These are phyloP conservation scores for Paedocypris sp. DNA, from an alignment of 2,113 vertebrate genomes.

Conservation along the genomic window DNA sequence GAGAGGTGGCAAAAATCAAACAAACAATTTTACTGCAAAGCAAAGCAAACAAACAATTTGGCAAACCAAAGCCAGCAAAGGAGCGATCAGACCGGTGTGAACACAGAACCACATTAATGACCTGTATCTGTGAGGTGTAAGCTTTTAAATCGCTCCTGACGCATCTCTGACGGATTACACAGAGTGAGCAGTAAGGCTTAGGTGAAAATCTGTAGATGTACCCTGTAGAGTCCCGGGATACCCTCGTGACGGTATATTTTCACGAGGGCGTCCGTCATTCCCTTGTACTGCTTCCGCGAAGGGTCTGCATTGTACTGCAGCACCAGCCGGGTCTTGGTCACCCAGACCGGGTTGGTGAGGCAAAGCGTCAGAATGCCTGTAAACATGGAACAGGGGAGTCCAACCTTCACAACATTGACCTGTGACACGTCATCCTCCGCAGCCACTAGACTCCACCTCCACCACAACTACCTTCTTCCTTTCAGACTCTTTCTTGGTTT, in stretches of 20 bases:
- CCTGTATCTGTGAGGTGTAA: too few relatives aligned
- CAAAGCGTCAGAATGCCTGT: conserved; percentile 74
- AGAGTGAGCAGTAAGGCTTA: conserved; percentile 14
- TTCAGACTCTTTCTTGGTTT: too few relatives aligned
- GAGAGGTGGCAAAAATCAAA: too few relatives aligned
- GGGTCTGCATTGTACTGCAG: conserved; percentile 69
- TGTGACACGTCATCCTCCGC: background rate
- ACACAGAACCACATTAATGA: too few relatives aligned
- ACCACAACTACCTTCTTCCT: too few relatives aligned
- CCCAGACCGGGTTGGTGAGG: conserved; percentile 79
- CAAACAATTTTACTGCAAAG: too few relatives aligned
- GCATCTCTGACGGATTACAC: too few relatives aligned
- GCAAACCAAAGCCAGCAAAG: too few relatives aligned
- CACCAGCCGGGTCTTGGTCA: conserved; percentile 77
- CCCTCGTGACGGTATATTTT: conserved; percentile 75
- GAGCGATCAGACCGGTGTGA: too few relatives aligned
- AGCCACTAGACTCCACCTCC: too few relatives aligned
- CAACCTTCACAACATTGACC: conserved; percentile 22
- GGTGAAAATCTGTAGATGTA: conserved; percentile 45
- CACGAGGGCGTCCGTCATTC: conserved; percentile 69
- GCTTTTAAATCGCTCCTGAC: too few relatives aligned
- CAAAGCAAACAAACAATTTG: too few relatives aligned
- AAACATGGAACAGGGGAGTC: conserved; percentile 30
- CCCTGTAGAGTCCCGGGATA: conserved; percentile 76
- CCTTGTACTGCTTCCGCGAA: conserved; percentile 62